A percentile compares a stretch with the other conserved stretches of the same genome.
These are phyloP conservation scores for Macrophya annulata DNA, from an alignment of 2,888 invertebrate species.

Conservation along the genomic window DNA sequence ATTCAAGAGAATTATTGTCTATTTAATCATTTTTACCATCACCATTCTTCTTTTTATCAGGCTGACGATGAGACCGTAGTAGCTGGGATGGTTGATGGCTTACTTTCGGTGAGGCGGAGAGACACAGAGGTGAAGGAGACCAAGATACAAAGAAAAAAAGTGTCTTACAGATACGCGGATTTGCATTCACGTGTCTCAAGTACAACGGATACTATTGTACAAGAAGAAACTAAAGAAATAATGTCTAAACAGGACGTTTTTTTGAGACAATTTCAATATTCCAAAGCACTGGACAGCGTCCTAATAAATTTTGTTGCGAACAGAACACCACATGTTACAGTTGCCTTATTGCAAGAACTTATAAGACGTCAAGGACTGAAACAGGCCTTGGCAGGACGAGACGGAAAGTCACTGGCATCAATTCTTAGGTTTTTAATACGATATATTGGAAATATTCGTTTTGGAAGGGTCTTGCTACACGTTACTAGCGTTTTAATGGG, in stretches of 20 bases:
- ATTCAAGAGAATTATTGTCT: slow-evolving; percentile 31
- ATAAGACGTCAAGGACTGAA: slow-evolving; percentile 90
- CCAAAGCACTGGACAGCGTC: slow-evolving; percentile 89
- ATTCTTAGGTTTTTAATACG: slow-evolving; percentile 90
- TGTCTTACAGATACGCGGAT: slow-evolving; percentile 80
- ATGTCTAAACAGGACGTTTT: slow-evolving; percentile 86
- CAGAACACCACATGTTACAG: slow-evolving; percentile 88
- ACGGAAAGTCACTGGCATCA: slow-evolving; percentile 84
- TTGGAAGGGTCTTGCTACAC: slow-evolving; percentile 88
- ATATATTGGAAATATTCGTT: slow-evolving; percentile 88
- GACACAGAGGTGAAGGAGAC: slow-evolving; percentile 82
- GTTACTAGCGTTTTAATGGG: slow-evolving; percentile 88
- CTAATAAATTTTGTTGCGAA: slow-evolving; percentile 83
- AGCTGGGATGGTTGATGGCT: slow-evolving; percentile 96
- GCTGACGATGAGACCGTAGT: slow-evolving; percentile 91
- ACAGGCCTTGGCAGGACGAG: slow-evolving; percentile 88
- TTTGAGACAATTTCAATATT: slow-evolving; percentile 91
- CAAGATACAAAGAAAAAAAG: slow-evolving; percentile 80
- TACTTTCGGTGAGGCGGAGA: slow-evolving; percentile 92
- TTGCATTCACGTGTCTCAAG: slow-evolving; percentile 70
- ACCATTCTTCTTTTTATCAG: slow-evolving; percentile 75
- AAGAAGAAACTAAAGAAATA: slow-evolving; percentile 76
- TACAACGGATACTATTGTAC: slow-evolving; percentile 82
- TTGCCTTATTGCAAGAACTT: slow-evolving; percentile 92
- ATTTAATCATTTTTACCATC: neutral